Percentiles rank a stretch among this genome's conserved stretches.
phyloP scores from a whole-genome alignment of 35 echinoderm and acorn worm genomes.

The Hemicentrotus pulcherrimus region DNA sequence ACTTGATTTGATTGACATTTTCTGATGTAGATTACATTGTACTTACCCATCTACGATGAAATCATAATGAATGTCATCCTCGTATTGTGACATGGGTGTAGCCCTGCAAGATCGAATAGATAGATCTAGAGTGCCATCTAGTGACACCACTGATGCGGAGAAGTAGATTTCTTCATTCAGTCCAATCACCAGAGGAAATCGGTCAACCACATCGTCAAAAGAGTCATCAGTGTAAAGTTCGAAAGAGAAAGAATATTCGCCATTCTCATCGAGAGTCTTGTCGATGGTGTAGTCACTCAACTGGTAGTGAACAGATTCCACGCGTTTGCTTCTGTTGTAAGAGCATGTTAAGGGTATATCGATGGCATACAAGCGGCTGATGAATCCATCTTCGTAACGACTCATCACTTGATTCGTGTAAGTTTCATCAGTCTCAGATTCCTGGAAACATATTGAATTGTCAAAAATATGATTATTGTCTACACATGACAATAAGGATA shows the following conservation, averaged over 20 bases:
- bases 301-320: neutral
- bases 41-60: conserved; percentile 42
- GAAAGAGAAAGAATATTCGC: conserved; percentile 27
- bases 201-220: neutral
- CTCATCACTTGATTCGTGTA: conserved; percentile 25
- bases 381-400: neutral
- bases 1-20: too few species aligned
- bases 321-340: conserved; percentile 22
- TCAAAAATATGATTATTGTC: neutral
- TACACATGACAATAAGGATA: neutral
- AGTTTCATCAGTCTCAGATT: neutral
- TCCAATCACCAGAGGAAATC: neutral
- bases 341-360: conserved; percentile 15
- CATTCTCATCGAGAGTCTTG: neutral
- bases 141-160: conserved; percentile 13
- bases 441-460: neutral
- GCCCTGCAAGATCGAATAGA: conserved; percentile 23
- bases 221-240: conserved; percentile 13
- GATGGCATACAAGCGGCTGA: conserved; percentile 21
- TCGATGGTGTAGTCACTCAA: conserved; percentile 49
- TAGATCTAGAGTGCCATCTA: neutral
- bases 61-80: conserved; percentile 17
- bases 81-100: conserved; percentile 21
- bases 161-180: conserved; percentile 33
- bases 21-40: neutral